Evolutionary conservation across 2,888 invertebrate species (phyloP).

Genomic region (Apamea epomidion): DNA sequence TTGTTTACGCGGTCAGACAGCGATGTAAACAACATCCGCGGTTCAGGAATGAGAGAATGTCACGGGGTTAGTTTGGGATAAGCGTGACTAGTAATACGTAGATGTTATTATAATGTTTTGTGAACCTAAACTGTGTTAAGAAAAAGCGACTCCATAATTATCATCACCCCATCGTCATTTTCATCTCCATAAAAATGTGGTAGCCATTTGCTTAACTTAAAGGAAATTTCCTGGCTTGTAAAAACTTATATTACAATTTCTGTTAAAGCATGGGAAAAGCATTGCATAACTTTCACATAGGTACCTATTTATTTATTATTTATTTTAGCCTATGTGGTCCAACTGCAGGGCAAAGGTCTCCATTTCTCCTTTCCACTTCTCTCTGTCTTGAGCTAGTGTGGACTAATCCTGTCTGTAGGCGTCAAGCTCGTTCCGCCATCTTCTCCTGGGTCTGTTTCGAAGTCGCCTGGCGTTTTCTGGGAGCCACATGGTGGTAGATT

Average conservation of each 20-base stretch:
- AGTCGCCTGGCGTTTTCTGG: too few species aligned
- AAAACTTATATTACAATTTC: not conserved
- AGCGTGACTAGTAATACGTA: constrained; percentile 46
- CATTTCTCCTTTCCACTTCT: not conserved
- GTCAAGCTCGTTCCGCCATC: too few species aligned
- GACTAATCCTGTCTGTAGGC: too few species aligned
- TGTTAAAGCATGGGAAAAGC: not conserved
- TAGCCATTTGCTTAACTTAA: not conserved
- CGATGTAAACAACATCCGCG: constrained; percentile 62
- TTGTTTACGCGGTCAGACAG: constrained; percentile 71
- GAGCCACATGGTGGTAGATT: too few species aligned
- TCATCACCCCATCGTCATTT: not conserved
- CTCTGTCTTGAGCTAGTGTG: too few species aligned
- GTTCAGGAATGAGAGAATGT: constrained; percentile 45
- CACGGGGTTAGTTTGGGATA: constrained; percentile 50
- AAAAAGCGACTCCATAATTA: not conserved
- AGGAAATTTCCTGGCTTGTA: not conserved
- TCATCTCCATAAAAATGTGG: not conserved
- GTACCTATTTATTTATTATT: not conserved
- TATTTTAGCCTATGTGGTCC: not conserved
- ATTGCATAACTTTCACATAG: too few species aligned
- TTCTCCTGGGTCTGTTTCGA: too few species aligned
- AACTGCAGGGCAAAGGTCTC: not conserved
- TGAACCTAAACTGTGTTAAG: not conserved
- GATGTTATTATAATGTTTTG: constrained; percentile 20